phyloP scores from a whole-genome alignment of 2,888 invertebrate genomes.

The Aspidiotus rigidus region DNA sequence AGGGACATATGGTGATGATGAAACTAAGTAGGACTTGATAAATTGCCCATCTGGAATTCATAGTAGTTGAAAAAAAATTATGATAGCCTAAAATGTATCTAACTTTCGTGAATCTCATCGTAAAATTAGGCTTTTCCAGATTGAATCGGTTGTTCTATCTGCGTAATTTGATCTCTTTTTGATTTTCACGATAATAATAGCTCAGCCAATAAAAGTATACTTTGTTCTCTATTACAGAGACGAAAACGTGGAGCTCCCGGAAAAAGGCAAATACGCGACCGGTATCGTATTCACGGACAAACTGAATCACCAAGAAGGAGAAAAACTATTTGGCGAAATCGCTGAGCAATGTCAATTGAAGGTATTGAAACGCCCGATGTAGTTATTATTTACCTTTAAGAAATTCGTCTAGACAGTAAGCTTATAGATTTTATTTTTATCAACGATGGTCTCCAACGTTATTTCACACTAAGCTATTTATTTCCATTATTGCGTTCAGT shows the following conservation, averaged over 20 bases:
- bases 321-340: constrained; percentile 68
- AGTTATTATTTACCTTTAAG: background rate
- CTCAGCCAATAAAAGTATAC: no score
- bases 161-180: no score
- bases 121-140: no score
- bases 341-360: constrained; percentile 69
- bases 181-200: no score
- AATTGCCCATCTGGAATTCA: no score
- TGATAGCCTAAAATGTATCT: no score
- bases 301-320: constrained; percentile 65
- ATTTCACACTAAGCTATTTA: background rate
- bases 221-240: constrained; percentile 52
- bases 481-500: no score
- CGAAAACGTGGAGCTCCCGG: constrained; percentile 70
- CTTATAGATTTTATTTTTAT: constrained; percentile 12
- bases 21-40: no score
- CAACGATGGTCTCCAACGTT: constrained; percentile 22
- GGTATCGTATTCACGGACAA: constrained; percentile 92
- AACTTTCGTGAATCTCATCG: no score
- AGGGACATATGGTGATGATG: no score
- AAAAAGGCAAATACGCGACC: constrained; percentile 84
- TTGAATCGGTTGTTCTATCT: no score
- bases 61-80: no score
- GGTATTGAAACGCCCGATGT: constrained; percentile 42
- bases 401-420: constrained; percentile 3